Conservation (phyloP, 1,140 invertebrate genomes). For the Portunus trituberculatus region DNA sequence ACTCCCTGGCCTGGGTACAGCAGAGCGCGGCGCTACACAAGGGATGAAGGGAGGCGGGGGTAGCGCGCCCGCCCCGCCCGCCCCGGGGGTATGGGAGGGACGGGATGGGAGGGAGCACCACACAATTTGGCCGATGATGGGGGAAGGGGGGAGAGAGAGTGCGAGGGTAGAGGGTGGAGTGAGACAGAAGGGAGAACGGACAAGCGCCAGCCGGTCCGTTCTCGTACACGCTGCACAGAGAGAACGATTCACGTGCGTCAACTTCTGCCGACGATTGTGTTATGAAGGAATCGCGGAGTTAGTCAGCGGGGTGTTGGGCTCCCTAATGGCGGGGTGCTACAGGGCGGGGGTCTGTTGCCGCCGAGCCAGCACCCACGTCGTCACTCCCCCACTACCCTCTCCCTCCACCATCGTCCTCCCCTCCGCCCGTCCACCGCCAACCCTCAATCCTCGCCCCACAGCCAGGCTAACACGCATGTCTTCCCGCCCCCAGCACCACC, state of each 20-base stretch:
- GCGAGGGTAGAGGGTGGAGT: not conserved
- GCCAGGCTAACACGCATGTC: not conserved
- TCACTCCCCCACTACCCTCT: not conserved
- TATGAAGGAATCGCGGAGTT: too few relatives aligned
- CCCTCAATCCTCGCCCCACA: not conserved
- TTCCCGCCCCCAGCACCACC: not conserved
- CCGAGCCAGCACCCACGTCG: slow-evolving; percentile 31
- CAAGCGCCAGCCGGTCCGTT: too few relatives aligned
- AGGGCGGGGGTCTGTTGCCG: slow-evolving; percentile 27
- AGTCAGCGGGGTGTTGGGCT: too few relatives aligned
- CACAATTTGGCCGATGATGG: slow-evolving; percentile 53
- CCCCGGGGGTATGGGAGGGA: not conserved
- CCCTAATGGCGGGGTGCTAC: not conserved
- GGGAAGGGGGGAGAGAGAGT: not conserved
- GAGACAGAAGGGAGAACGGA: not conserved
- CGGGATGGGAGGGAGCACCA: slow-evolving; percentile 39
- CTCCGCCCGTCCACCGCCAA: not conserved
- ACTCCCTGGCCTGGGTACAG: not conserved
- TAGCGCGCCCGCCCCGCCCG: slow-evolving; percentile 52
- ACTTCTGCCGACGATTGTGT: too few relatives aligned
- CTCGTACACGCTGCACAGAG: too few relatives aligned
- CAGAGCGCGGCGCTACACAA: slow-evolving; percentile 28
- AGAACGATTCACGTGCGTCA: too few relatives aligned
- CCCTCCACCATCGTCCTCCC: not conserved
- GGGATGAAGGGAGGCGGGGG: slow-evolving; percentile 48